phyloP scores from a whole-genome alignment of 2,797 vertebrate genomes.

The Sarcophilus harrisii region DNA sequence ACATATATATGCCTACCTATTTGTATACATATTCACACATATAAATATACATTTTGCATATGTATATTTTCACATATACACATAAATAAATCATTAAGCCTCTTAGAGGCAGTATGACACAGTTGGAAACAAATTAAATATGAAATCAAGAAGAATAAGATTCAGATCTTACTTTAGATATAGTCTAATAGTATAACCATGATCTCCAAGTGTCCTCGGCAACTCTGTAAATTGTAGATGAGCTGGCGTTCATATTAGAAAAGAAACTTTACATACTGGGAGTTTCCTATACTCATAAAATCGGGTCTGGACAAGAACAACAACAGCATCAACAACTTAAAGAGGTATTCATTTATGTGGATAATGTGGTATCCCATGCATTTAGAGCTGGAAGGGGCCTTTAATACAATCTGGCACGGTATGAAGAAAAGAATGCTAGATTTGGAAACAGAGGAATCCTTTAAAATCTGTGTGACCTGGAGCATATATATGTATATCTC shows the following conservation, averaged over 20 bases:
- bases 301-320: background rate
- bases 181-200: background rate
- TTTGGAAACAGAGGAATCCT: background rate
- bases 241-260: background rate
- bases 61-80: too few relatives aligned
- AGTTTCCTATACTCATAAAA: background rate
- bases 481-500: background rate
- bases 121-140: background rate
- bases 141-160: background rate
- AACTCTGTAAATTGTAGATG: background rate
- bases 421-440: background rate
- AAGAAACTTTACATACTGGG: background rate
- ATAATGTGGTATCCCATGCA: background rate
- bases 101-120: background rate
- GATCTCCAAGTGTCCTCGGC: background rate
- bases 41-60: too few relatives aligned
- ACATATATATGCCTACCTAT: too few relatives aligned
- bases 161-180: background rate
- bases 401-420: background rate
- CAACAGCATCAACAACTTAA: background rate
- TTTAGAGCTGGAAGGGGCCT: background rate
- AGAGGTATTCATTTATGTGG: background rate
- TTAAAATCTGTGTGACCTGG: background rate
- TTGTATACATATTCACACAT: too few relatives aligned
- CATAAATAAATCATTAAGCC: background rate